Conservation (phyloP, 2,797 vertebrate species). For the Macrochelys suwanniensis region DNA sequence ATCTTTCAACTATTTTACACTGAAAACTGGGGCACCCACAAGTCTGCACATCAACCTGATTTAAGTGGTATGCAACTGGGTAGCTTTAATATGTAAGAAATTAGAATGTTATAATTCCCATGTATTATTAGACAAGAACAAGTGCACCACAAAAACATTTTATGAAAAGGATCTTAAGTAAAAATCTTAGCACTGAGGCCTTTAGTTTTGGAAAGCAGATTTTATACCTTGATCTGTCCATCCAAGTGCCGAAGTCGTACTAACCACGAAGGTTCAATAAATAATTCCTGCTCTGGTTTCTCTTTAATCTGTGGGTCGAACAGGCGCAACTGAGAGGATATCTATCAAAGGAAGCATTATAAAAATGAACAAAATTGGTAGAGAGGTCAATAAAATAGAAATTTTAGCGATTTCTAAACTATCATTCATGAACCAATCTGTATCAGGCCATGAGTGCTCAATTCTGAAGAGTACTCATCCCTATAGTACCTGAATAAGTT, state of each 20-base stretch:
- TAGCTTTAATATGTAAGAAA: too few species aligned
- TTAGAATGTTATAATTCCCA: too few species aligned
- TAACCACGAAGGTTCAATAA: slow-evolving; percentile 91
- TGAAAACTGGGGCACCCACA: neutral
- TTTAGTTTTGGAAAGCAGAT: neutral
- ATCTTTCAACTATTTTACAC: neutral
- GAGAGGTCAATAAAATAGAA: neutral
- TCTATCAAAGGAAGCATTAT: slow-evolving; percentile 74
- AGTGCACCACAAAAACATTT: too few species aligned
- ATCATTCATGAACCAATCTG: neutral
- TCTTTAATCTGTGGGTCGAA: slow-evolving; percentile 97
- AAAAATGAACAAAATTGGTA: neutral
- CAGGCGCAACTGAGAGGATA: slow-evolving; percentile 92
- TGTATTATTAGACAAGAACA: too few species aligned
- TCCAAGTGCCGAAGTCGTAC: slow-evolving; percentile 87
- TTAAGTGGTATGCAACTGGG: neutral
- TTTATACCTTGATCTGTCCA: slow-evolving; percentile 89
- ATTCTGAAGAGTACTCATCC: neutral
- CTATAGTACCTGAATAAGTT: slow-evolving; percentile 89
- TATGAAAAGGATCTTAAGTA: neutral
- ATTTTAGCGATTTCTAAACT: neutral
- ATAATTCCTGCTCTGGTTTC: slow-evolving; percentile 93
- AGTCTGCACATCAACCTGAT: neutral
- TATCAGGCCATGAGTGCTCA: neutral
- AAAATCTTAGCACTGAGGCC: neutral